A percentile compares a stretch with the other conserved stretches of the same genome.
Evolutionary conservation across 2,888 invertebrate genomes (phyloP).

Genomic region (Drosophila mulleri): DNA sequence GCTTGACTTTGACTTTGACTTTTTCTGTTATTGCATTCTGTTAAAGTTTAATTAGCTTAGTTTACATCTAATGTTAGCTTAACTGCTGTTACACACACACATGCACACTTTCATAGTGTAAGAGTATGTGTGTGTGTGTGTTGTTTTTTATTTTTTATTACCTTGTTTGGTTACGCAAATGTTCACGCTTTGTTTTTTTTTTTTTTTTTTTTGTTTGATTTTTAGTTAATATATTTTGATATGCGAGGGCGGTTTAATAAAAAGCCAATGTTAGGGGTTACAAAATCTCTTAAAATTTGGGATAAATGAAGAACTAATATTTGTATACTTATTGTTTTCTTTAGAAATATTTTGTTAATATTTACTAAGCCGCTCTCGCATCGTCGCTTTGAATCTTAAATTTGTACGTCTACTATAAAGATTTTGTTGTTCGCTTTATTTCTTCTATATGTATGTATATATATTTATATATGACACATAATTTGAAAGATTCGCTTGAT

Average conservation of each 20-base stretch:
- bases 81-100: constrained; percentile 61
- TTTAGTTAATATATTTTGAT: constrained; percentile 40
- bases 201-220: constrained; percentile 37
- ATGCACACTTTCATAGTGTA: constrained; percentile 20
- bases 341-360: constrained; percentile 8
- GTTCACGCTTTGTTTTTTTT: constrained; percentile 65
- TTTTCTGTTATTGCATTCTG: constrained; percentile 61
- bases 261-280: neutral
- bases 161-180: constrained; percentile 78
- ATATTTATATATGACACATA: constrained; percentile 54
- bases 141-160: constrained; percentile 45
- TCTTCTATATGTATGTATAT: constrained; percentile 21
- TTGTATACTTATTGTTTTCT: constrained; percentile 20
- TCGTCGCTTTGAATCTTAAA: constrained; percentile 42
- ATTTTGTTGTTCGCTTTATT: constrained; percentile 19
- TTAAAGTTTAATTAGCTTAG: constrained; percentile 76
- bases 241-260: constrained; percentile 36
- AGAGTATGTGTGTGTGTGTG: constrained; percentile 22
- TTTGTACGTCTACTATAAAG: constrained; percentile 70
- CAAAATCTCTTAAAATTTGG: neutral
- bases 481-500: constrained; percentile 50
- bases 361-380: constrained; percentile 42
- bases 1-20: constrained; percentile 19
- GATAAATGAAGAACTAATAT: constrained; percentile 19
- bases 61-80: constrained; percentile 78